phyloP scores from a whole-genome alignment of 2,888 invertebrate species.

The Dryocosmus kuriphilus region DNA sequence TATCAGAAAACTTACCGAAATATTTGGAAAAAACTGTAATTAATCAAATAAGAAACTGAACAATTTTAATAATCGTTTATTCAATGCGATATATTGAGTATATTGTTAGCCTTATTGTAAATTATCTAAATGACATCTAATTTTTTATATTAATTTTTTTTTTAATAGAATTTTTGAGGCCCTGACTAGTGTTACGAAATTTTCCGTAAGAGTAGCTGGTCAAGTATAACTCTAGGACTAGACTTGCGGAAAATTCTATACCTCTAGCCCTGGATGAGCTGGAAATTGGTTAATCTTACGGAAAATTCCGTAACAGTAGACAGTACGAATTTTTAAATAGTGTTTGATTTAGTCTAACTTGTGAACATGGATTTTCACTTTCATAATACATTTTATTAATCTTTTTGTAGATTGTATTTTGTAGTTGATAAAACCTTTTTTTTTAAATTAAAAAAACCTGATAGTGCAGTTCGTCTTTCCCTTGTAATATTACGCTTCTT shows the following conservation, averaged over 20 bases:
- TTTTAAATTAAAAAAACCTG: background rate
- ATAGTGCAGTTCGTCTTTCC: background rate
- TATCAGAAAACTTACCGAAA: background rate
- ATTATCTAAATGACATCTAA: background rate
- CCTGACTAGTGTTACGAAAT: no score
- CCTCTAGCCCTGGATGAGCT: no score
- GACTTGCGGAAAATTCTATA: no score
- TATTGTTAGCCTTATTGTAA: background rate
- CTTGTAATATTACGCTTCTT: constrained; percentile 50
- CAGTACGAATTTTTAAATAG: no score
- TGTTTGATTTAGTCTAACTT: no score
- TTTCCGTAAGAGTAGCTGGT: no score
- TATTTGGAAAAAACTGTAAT: background rate
- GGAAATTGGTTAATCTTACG: no score
- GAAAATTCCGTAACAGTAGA: no score
- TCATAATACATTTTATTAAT: background rate
- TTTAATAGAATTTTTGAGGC: background rate
- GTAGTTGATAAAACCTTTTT: background rate
- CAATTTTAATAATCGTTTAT: background rate
- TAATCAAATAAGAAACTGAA: background rate
- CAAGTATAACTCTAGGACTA: no score
- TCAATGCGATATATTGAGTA: background rate
- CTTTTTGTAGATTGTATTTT: background rate
- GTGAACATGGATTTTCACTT: background rate
- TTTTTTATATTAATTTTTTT: background rate